phyloP scores from a whole-genome alignment of 23 tunicate genomes.

The Trididemnum clinides region DNA sequence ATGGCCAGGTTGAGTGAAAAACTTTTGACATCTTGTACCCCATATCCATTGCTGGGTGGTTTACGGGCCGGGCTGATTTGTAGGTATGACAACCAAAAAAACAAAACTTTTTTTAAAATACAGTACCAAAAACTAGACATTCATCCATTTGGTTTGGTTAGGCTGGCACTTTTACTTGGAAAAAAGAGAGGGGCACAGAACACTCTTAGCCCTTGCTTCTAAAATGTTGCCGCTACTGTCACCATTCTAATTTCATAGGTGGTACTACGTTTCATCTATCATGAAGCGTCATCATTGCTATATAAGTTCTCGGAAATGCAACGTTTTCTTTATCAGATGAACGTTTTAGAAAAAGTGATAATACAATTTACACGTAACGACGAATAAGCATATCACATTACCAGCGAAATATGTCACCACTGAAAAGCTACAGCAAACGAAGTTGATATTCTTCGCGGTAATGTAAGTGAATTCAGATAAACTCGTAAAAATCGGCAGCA shows the following conservation, averaged over 20 bases:
- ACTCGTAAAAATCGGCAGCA: too few species aligned
- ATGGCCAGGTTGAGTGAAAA: not conserved
- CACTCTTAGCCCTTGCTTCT: too few species aligned
- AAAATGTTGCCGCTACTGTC: too few species aligned
- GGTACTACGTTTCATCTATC: not conserved
- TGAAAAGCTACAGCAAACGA: too few species aligned
- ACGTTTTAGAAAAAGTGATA: constrained; percentile 29
- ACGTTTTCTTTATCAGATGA: not conserved
- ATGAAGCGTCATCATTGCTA: not conserved
- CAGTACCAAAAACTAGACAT: not conserved
- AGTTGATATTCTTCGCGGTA: too few species aligned
- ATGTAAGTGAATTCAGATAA: too few species aligned
- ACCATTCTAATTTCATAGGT: not conserved
- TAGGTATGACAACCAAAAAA: not conserved
- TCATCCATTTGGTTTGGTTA: too few species aligned
- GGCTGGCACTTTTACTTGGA: too few species aligned
- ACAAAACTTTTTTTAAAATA: not conserved
- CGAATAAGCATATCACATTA: not conserved
- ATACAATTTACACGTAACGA: not conserved
- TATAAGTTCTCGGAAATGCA: not conserved
- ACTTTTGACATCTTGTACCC: not conserved
- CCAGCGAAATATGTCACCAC: too few species aligned
- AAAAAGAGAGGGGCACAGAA: too few species aligned
- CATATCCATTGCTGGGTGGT: not conserved
- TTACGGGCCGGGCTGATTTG: not conserved